These are phyloP conservation scores for Vanacampus margaritifer DNA, from an alignment of 2,113 vertebrate species.

Conservation along the genomic window DNA sequence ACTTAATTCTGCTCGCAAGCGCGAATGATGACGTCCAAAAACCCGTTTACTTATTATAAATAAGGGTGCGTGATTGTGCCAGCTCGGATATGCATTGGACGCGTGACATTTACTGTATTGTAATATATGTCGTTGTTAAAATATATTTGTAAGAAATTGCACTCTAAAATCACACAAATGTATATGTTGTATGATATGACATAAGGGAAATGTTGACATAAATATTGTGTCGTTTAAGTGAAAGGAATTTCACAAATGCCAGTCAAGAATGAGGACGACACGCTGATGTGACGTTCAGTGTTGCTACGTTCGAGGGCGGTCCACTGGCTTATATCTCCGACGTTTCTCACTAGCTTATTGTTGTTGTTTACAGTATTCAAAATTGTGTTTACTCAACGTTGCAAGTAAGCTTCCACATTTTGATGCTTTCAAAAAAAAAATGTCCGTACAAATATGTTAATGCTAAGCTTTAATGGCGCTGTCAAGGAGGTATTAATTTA, in stretches of 20 bases:
- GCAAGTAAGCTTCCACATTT: neutral
- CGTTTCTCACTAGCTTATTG: neutral
- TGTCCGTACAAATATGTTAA: neutral
- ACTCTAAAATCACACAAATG: neutral
- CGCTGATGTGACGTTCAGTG: constrained; percentile 21
- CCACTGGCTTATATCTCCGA: constrained; percentile 7
- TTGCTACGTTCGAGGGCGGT: constrained; percentile 34
- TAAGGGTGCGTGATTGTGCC: neutral
- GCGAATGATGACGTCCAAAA: constrained; percentile 16
- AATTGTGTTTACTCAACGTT: neutral
- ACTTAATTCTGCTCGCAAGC: constrained; percentile 23
- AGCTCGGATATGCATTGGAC: neutral
- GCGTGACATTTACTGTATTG: neutral
- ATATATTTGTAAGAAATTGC: neutral
- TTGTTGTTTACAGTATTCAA: neutral
- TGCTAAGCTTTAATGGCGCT: neutral
- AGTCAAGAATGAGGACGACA: constrained; percentile 43
- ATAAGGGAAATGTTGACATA: constrained; percentile 11
- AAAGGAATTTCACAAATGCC: constrained; percentile 58
- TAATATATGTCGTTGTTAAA: neutral
- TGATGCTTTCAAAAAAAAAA: neutral
- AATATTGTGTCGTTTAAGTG: constrained; percentile 44
- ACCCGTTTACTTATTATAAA: neutral
- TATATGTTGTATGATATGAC: neutral
- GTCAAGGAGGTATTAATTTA: neutral